Conservation (phyloP, 2,888 invertebrate genomes). For the Microdon myrmicae region DNA sequence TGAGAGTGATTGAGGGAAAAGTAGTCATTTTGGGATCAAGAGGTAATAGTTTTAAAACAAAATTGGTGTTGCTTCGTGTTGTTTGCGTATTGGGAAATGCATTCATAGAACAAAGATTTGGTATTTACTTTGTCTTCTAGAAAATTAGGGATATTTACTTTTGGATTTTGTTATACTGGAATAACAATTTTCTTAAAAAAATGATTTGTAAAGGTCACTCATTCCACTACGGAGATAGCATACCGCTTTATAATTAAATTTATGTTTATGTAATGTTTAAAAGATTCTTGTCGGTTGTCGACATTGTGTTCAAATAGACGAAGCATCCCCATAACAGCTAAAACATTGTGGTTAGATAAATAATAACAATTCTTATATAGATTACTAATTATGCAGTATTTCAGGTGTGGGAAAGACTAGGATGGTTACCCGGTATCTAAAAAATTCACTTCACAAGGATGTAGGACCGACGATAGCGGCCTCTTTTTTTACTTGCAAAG, state of each 20-base stretch:
- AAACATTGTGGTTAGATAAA: too few species aligned
- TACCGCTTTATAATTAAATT: background rate
- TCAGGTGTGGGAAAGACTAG: conserved; percentile 93
- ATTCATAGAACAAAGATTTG: background rate
- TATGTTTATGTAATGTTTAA: too few species aligned
- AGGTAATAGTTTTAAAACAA: conserved; percentile 69
- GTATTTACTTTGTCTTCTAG: too few species aligned
- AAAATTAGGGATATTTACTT: too few species aligned
- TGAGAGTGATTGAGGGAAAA: conserved; percentile 85
- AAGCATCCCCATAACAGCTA: too few species aligned
- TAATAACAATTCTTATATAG: too few species aligned
- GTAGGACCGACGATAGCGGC: conserved; percentile 89
- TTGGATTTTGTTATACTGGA: conserved; percentile 3
- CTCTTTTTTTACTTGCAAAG: conserved; percentile 87
- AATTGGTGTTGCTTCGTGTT: conserved; percentile 46
- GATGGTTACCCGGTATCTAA: conserved; percentile 82
- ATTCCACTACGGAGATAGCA: background rate
- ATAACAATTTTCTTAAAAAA: conserved; percentile 2
- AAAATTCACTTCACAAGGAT: conserved; percentile 79
- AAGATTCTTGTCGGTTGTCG: too few species aligned
- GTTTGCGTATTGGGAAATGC: conserved; percentile 19
- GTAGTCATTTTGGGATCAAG: conserved; percentile 85
- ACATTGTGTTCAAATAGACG: too few species aligned
- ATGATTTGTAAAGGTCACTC: background rate
- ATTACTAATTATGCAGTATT: conserved; percentile 58